Evolutionary conservation across 64 coral and sea anemone genomes (phyloP).

Genomic region (Pachyseris speciosa): DNA sequence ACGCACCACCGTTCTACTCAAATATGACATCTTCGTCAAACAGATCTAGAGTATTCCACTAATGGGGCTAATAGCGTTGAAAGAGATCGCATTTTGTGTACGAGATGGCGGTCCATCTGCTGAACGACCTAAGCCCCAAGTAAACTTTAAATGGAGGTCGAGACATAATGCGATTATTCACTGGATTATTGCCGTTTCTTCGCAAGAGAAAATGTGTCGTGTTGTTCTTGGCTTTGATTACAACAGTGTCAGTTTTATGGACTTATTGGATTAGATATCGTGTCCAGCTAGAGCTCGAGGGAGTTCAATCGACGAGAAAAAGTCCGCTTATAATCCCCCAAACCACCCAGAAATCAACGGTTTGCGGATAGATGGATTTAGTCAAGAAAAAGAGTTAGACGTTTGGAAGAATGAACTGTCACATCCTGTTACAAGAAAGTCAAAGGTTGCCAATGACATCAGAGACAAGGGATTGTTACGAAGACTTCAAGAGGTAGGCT

Average conservation of each 20-base stretch:
- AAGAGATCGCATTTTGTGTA: background rate
- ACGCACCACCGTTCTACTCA: no score
- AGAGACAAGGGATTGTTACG: background rate
- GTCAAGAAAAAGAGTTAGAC: background rate
- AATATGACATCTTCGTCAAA: no score
- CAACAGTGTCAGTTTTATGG: background rate
- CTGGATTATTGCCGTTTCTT: no score
- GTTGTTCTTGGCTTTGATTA: constrained; percentile 1
- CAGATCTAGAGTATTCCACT: background rate
- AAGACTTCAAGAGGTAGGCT: constrained; percentile 23
- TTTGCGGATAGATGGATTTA: background rate
- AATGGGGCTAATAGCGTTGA: background rate
- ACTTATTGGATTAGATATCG: constrained; percentile 19
- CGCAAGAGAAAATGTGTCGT: constrained; percentile 1
- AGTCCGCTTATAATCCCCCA: background rate
- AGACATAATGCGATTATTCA: constrained; percentile 15
- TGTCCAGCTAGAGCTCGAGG: background rate
- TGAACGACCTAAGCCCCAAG: background rate
- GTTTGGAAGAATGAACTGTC: background rate
- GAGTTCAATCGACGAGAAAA: background rate
- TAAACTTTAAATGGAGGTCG: background rate
- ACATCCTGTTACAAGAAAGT: background rate
- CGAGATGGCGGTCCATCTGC: background rate
- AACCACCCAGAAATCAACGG: background rate
- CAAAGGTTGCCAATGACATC: background rate